phyloP scores from a whole-genome alignment of 2,888 invertebrate species.

The Chironomus riparius region DNA sequence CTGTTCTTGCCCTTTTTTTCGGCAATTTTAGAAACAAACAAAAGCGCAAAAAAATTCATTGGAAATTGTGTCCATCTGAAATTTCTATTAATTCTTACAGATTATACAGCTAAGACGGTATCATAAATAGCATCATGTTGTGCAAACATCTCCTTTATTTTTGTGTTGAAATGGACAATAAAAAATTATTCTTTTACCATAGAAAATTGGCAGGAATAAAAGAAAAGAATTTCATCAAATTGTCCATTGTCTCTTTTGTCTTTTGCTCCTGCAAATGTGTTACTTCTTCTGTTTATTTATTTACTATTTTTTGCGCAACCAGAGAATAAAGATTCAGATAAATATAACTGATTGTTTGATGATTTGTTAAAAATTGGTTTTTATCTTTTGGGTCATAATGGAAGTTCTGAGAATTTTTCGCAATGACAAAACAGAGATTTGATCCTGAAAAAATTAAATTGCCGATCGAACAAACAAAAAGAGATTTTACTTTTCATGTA shows the following conservation, averaged over 20 bases:
- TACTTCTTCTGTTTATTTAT: neutral
- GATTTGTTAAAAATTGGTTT: slow-evolving; percentile 27
- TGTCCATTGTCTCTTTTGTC: neutral
- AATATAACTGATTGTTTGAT: slow-evolving; percentile 15
- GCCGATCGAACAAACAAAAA: too few relatives aligned
- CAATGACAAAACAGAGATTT: neutral
- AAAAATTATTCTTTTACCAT: slow-evolving; percentile 12
- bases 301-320: slow-evolving; percentile 22
- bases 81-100: neutral
- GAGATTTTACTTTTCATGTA: too few relatives aligned
- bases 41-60: neutral
- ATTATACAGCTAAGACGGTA: neutral
- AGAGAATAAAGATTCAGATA: neutral
- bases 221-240: neutral
- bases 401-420: slow-evolving; percentile 4
- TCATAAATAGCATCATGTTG: neutral
- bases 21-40: neutral
- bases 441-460: neutral
- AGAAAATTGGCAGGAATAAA: slow-evolving; percentile 18
- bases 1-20: neutral
- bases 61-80: slow-evolving; percentile 1
- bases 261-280: slow-evolving; percentile 9
- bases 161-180: neutral
- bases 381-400: neutral
- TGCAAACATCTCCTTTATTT: slow-evolving; percentile 2